Percentiles rank a stretch among this genome's conserved stretches.
Conservation (phyloP, 1,140 invertebrate species). For the Zeugodacus cucurbitae region DNA sequence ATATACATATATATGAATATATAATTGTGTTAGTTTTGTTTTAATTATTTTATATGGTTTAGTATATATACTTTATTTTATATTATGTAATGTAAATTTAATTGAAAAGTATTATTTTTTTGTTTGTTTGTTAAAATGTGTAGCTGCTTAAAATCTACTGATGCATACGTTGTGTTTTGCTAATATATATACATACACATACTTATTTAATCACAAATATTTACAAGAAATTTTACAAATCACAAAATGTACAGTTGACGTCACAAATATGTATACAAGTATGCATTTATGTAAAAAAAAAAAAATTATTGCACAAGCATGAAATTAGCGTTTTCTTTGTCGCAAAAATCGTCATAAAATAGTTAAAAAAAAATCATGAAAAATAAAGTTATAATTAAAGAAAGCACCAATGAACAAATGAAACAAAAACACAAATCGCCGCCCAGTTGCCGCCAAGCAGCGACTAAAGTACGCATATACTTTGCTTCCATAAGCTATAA, state of each 20-base stretch:
- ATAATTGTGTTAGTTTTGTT: background rate
- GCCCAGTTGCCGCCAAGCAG: background rate
- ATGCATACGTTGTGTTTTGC: background rate
- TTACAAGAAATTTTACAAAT: conserved; percentile 13
- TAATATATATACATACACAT: background rate
- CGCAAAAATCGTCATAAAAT: background rate
- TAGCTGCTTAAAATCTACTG: background rate
- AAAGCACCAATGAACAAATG: conserved; percentile 12
- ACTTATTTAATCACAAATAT: background rate
- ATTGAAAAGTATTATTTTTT: conserved; percentile 14
- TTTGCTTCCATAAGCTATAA: conserved; percentile 57
- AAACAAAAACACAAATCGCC: background rate
- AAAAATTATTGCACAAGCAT: background rate
- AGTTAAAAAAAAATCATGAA: background rate
- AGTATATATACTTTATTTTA: background rate
- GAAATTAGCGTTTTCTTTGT: background rate
- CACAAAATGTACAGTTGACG: background rate
- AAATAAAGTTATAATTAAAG: background rate
- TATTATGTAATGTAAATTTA: background rate
- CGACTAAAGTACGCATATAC: conserved; percentile 50
- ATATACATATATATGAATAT: too few relatives aligned
- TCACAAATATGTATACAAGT: background rate
- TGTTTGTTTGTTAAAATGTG: background rate
- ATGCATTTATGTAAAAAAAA: background rate
- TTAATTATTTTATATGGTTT: background rate